Conservation (phyloP, 2,888 invertebrate species). For the Abrostola tripartita region DNA sequence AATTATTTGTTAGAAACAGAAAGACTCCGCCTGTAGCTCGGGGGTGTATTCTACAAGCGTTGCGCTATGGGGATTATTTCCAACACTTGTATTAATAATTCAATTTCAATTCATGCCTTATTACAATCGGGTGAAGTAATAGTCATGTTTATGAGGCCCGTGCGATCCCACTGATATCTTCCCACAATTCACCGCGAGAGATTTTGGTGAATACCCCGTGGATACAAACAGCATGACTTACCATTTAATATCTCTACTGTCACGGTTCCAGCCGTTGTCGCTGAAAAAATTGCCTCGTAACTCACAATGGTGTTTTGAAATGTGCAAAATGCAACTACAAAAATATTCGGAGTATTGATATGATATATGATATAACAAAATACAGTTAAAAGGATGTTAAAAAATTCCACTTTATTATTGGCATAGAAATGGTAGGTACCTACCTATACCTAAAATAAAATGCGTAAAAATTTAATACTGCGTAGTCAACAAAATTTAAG, state of each 20-base stretch:
- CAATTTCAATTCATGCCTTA: constrained; percentile 70
- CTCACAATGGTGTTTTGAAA: constrained; percentile 45
- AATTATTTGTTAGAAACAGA: constrained; percentile 32
- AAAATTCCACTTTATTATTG: not conserved
- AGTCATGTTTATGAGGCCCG: constrained; percentile 58
- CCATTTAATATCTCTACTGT: constrained; percentile 51
- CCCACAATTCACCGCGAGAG: constrained; percentile 60
- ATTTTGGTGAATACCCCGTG: constrained; percentile 59
- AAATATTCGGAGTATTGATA: constrained; percentile 8
- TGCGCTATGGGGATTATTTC: constrained; percentile 56
- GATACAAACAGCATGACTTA: constrained; percentile 36
- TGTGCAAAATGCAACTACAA: constrained; percentile 29
- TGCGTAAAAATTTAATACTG: too few species aligned
- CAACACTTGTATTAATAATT: constrained; percentile 62
- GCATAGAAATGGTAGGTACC: not conserved
- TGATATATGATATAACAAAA: not conserved
- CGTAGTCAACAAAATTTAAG: too few species aligned
- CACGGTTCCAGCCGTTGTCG: constrained; percentile 33
- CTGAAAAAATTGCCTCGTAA: constrained; percentile 49
- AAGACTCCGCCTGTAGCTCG: constrained; percentile 37
- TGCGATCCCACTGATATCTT: constrained; percentile 52
- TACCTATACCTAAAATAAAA: too few species aligned
- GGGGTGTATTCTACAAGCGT: constrained; percentile 41
- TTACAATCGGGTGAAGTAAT: constrained; percentile 61
- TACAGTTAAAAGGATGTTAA: not conserved